Evolutionary conservation across 2,888 invertebrate species (phyloP), one percentile per base, ranked within the genome.

Genomic region (Capitulum mitella): DNA sequence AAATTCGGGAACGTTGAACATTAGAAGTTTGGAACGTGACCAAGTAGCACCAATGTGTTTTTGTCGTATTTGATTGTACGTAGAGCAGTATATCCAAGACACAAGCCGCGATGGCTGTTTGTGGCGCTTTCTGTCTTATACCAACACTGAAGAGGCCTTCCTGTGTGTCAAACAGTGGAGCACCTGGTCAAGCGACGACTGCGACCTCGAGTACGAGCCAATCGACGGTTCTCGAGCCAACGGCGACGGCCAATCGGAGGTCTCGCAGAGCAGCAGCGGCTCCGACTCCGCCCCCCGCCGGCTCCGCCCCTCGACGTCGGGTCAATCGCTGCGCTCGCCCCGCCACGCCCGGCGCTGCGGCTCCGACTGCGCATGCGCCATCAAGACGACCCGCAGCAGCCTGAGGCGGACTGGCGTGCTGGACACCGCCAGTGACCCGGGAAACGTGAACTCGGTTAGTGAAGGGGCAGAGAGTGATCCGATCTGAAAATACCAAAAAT

Each of bases 141-240:
- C n/a, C n/a, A n/a, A n/a, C n/a, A n/a, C n/a, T n/a, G n/a, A n/a
- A n/a, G n/a, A n/a, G n/a, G n/a, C n/a, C n/a, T n/a, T n/a, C n/a
- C n/a, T n/a, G n/a, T n/a, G n/a, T n/a, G n/a, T n/a, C n/a, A n/a
- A 8, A 3, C 76, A 76, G 76, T 76, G 76, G 75, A 76, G 76
- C 32, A 43, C 76, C 1, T 76, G 76, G n/a, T 76, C 76, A 19
- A 46, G 29, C 12, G 76, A 76, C 46, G 43, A 76, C 76, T 43
- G 29, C 6, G 76, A 76, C 46, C 43, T 48, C 19, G 70, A 70
- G 37, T 76, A 26, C 46, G 70, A 70, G 19, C 70, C 58, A 58
- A 58, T 58, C 29, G 64, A 64, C 3, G 64, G 64, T 34, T 64
- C 19, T 8, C 70, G 70, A 1, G 19, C 76, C 29, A 46, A n/a